Base-by-base conservation (phyloP, 2,888 invertebrate species). In the Xestia ashworthii region DNA sequence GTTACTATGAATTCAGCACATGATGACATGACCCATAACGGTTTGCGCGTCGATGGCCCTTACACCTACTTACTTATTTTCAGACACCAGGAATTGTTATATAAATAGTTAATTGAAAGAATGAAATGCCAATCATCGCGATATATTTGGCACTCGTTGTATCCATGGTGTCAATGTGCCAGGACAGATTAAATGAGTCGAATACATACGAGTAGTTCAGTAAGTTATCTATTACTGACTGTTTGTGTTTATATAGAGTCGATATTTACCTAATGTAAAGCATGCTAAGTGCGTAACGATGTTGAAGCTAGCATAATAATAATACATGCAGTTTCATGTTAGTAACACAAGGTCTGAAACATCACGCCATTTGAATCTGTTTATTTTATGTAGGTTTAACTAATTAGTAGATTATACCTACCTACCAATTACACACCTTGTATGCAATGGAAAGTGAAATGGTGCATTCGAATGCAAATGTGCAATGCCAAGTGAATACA, bases 271-370 rank as follows among this genome's bases (percentile, higher is more conserved):
- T 67, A 71, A 80, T 62, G 55, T 69, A 66, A 46, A 67, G 19
- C 70, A 38, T 62, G 62, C 74, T 82, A 82, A 84, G 66, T 84
- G 48, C 12, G 55, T 80, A 62, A 62, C 62, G 62, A 85, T 81
- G 85, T 84, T 81, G 41, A 74, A 71, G 48, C 76, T 53, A 50
- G 69, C 65, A 67, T 44, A 55, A 70, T 74, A 67, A 64, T 83
- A 77, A 71, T 69, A 55, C 69, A 81, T 81, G 66, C 85, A 82
- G 64, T 74, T 82, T 60, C 76, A 81, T 78, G 78, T 72, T 48
- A 53, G 48, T 67, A 72, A 70, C 58, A 72, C 83, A 84, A 83
- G 86, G 83, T 67, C 74, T 71, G 58, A 86, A 62, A 75, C 41
- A 78, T 70, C 86, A 84, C 75, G 83, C 78, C 32, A 71, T 78